These are phyloP conservation scores for Elephas maximus DNA, from an alignment of 2,113 vertebrate species.

Conservation along the genomic window DNA sequence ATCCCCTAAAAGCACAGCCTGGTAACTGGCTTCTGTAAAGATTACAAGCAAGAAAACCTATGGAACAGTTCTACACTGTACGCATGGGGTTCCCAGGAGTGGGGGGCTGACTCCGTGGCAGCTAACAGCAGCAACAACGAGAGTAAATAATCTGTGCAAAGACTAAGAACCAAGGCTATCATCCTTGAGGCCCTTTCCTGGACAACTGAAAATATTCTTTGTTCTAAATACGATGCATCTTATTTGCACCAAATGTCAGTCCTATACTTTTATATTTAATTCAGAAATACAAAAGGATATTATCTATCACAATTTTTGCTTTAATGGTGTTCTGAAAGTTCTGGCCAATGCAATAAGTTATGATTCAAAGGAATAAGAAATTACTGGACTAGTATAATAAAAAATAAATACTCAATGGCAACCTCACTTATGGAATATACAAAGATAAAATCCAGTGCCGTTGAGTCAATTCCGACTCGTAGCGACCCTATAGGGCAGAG, in stretches of 20 bases:
- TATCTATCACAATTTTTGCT: constrained; percentile 49
- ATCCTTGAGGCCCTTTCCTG: neutral
- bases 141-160: neutral
- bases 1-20: neutral
- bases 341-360: constrained; percentile 14
- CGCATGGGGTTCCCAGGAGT: too few species aligned
- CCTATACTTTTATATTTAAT: constrained; percentile 5
- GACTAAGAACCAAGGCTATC: neutral
- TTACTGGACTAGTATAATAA: constrained; percentile 13
- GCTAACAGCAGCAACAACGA: neutral
- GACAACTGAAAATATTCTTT: constrained; percentile 10
- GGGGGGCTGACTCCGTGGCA: too few species aligned
- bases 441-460: too few species aligned
- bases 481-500: too few species aligned
- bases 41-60: too few species aligned
- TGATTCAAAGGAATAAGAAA: constrained; percentile 35
- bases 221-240: constrained; percentile 23
- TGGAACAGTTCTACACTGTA: too few species aligned
- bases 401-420: neutral
- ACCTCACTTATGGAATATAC: too few species aligned
- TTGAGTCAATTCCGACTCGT: too few species aligned
- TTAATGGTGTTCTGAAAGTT: constrained; percentile 44
- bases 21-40: too few species aligned
- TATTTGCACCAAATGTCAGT: neutral
- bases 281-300: constrained; percentile 44